Conservation (phyloP, 2,888 invertebrate species). For the Philonicus albiceps region DNA sequence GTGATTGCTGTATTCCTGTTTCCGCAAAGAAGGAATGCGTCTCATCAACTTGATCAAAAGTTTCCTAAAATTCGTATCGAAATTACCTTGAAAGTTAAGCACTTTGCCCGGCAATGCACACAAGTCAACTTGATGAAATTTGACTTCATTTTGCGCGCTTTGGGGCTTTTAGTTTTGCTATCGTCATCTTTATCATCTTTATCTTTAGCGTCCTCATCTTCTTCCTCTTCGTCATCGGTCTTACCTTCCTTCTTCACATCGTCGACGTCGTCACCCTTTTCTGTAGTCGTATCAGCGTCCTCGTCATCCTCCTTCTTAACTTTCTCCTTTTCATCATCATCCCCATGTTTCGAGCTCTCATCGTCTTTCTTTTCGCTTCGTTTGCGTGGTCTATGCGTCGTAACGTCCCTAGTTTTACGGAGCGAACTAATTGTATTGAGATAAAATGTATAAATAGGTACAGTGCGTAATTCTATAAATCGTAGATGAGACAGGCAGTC, state of each 20-base stretch:
- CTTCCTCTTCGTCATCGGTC: slow-evolving; percentile 62
- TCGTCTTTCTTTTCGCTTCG: slow-evolving; percentile 53
- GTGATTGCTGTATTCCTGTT: slow-evolving; percentile 76
- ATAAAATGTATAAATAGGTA: slow-evolving; percentile 38
- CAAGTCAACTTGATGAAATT: slow-evolving; percentile 76
- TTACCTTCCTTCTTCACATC: slow-evolving; percentile 52
- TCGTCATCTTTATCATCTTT: slow-evolving; percentile 56
- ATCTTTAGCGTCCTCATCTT: slow-evolving; percentile 54
- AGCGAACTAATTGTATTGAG: slow-evolving; percentile 56
- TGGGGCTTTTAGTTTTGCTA: slow-evolving; percentile 47
- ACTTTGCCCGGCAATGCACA: slow-evolving; percentile 79
- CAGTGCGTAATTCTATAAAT: slow-evolving; percentile 2
- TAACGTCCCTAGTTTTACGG: slow-evolving; percentile 59
- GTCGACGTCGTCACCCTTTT: slow-evolving; percentile 45
- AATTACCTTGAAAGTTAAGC: slow-evolving; percentile 75
- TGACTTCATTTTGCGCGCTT: slow-evolving; percentile 4
- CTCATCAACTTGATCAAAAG: neutral
- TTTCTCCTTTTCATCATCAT: slow-evolving; percentile 51
- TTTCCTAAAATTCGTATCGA: neutral
- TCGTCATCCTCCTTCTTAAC: slow-evolving; percentile 45
- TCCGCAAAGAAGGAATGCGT: neutral
- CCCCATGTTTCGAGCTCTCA: slow-evolving; percentile 54
- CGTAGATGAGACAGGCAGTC: slow-evolving; percentile 34
- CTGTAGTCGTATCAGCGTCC: slow-evolving; percentile 50
- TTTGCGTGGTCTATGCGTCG: slow-evolving; percentile 55